These are phyloP conservation scores for Helicolenus hilgendorfi DNA, from an alignment of 2,797 vertebrate species.

Conservation along the genomic window DNA sequence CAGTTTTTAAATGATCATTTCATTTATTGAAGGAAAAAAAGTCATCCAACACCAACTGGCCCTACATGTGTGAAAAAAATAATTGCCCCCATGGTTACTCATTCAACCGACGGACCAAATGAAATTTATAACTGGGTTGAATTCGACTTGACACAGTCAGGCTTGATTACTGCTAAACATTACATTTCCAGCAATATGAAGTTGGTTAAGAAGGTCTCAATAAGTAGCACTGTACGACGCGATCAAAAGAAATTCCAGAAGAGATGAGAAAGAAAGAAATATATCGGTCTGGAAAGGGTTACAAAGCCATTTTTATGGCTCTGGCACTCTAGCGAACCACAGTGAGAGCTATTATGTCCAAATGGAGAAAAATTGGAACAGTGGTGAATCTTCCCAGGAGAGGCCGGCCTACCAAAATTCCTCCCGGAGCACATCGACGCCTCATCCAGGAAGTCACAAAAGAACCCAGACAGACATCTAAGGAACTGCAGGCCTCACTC, in stretches of 20 bases:
- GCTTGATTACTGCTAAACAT: background rate
- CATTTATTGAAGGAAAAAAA: background rate
- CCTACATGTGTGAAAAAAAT: background rate
- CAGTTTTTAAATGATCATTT: background rate
- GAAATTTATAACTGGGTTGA: background rate
- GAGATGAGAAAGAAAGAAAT: background rate
- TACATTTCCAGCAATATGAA: background rate
- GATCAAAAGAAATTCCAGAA: background rate
- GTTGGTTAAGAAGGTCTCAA: background rate
- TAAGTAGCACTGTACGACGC: background rate
- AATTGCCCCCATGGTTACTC: background rate
- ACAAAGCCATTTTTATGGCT: background rate
- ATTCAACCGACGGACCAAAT: background rate
- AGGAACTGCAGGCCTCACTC: background rate
- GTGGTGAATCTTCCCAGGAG: background rate
- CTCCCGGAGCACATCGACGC: background rate
- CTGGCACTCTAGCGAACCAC: background rate
- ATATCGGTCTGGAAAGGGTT: constrained; percentile 3
- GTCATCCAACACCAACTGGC: background rate
- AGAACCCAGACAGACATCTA: background rate
- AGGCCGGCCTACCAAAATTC: background rate
- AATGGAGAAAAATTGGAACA: background rate
- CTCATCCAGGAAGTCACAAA: background rate
- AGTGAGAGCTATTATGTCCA: background rate
- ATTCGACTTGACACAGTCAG: background rate